Percentiles rank a stretch among this genome's conserved stretches.
Conservation (phyloP, 2,888 invertebrate species). For the Cartodere bifasciata region DNA sequence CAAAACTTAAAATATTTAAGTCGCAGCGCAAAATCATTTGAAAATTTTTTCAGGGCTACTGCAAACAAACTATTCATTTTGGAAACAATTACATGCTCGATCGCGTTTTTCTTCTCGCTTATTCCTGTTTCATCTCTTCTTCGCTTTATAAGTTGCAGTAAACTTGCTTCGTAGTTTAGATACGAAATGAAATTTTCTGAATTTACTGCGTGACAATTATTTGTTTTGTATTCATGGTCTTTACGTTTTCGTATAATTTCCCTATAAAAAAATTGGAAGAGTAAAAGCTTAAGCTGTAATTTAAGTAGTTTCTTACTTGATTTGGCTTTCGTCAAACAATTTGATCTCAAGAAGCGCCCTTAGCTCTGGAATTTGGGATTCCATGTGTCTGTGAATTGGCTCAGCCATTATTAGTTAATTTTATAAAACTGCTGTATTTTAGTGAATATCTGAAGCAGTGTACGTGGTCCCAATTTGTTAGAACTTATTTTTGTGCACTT, state of each 20-base stretch:
- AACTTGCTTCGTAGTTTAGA: constrained; percentile 55
- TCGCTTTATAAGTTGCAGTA: constrained; percentile 50
- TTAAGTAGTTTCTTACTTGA: constrained; percentile 45
- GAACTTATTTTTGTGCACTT: too few species aligned
- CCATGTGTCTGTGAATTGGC: constrained; percentile 63
- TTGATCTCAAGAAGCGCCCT: constrained; percentile 64
- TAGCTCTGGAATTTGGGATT: constrained; percentile 67
- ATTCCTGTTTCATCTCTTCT: constrained; percentile 46
- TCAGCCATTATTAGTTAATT: too few species aligned
- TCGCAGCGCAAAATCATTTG: constrained; percentile 62
- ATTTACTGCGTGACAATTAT: constrained; percentile 51
- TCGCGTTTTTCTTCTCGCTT: constrained; percentile 47
- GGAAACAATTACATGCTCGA: constrained; percentile 55
- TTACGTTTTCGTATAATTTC: constrained; percentile 55
- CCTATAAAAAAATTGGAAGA: constrained; percentile 33
- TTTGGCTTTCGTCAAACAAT: constrained; percentile 57
- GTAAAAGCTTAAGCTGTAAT: too few species aligned
- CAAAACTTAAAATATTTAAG: constrained; percentile 70
- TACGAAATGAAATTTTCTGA: constrained; percentile 60
- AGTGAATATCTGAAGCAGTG: too few species aligned
- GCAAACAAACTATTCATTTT: constrained; percentile 63
- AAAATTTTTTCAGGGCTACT: constrained; percentile 53
- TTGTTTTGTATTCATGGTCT: constrained; percentile 61
- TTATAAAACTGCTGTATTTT: too few species aligned
- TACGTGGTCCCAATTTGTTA: too few species aligned